Evolutionary conservation across 2,797 vertebrate genomes (phyloP), one percentile per base, ranked within the genome.

Genomic region (Myiothlypis chrysogaster): DNA sequence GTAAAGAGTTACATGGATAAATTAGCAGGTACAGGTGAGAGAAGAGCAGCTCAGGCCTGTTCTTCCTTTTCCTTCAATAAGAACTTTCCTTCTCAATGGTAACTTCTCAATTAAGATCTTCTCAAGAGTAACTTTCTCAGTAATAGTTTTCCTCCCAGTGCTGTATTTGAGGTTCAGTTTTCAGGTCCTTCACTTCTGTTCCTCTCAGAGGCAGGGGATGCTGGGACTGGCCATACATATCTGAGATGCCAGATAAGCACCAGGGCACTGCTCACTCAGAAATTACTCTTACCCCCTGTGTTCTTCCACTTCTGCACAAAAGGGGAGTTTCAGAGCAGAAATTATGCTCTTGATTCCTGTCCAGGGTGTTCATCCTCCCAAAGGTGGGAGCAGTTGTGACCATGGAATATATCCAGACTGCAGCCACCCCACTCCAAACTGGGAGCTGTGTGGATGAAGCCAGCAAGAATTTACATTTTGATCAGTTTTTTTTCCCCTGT

Each of bases 391-490:
- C 50, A n/a, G 43, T 64, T 53, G 44, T 77, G 50, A 37, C 46
- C 63, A 1, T 56, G 60, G 24, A 44, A 19, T 81, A 8, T 24
- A 39, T 64, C 79, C 52, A 52, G 7, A 23, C 43, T 87, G 49
- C 30, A 57, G 50, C 50, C 5, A 2, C 20, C 20, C 60, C 17
- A 32, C 28, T 59, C 55, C 23, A 57, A 12, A 44, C 66, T 81
- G 34, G 53, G 41, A 73, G 52, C 16, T 41, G 9, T 35, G 5
- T 21, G 63, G 65, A 35, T 71, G 39, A 35, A 94, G 72, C 52
- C 87, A 85, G 24, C 30, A 59, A 49, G 49, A 66, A 88, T 84
- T 92, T 66, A 34, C 41, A 60, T 79, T 95, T 89, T 60, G 35
- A 60, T 84, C 16, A 32, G 18, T 3, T 49, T 61, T 60, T 25